phyloP scores from a whole-genome alignment of 2,797 vertebrate species.

The Carapus acus region DNA sequence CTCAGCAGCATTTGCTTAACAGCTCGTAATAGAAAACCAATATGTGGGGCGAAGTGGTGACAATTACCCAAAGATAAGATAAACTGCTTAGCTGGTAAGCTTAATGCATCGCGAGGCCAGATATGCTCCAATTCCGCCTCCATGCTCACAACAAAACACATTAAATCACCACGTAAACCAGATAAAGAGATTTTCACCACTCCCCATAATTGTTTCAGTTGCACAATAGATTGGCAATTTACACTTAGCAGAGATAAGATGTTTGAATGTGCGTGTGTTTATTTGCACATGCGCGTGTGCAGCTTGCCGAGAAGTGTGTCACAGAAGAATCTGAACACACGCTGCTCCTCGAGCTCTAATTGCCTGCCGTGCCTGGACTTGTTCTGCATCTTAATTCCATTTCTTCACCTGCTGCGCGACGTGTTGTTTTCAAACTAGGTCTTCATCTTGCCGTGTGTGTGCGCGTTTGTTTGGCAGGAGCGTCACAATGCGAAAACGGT shows the following conservation, averaged over 20 bases:
- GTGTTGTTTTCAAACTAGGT: not conserved
- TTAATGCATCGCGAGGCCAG: not conserved
- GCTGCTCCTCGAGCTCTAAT: slow-evolving; percentile 6
- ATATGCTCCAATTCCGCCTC: not conserved
- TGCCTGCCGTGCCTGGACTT: slow-evolving; percentile 52
- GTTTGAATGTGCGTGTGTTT: not conserved
- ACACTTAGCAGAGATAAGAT: not conserved
- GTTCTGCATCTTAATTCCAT: slow-evolving; percentile 21
- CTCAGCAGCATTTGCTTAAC: slow-evolving; percentile 29
- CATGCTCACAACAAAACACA: not conserved
- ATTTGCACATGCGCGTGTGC: no score
- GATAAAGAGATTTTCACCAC: not conserved
- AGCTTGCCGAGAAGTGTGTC: not conserved
- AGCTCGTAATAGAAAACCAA: slow-evolving; percentile 34
- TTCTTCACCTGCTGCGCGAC: not conserved
- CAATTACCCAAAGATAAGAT: slow-evolving; percentile 23
- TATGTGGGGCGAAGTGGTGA: slow-evolving; percentile 16
- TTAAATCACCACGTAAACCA: not conserved
- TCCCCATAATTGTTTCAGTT: not conserved
- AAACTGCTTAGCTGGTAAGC: slow-evolving; percentile 8
- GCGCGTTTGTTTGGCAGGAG: slow-evolving; percentile 71
- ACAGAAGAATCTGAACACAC: not conserved
- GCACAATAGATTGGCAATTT: not conserved
- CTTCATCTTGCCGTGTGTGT: not conserved
- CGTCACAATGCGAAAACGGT: slow-evolving; percentile 96